Evolutionary conservation across 2,113 vertebrate species (phyloP).

Genomic region (Chionodraco myersi): DNA sequence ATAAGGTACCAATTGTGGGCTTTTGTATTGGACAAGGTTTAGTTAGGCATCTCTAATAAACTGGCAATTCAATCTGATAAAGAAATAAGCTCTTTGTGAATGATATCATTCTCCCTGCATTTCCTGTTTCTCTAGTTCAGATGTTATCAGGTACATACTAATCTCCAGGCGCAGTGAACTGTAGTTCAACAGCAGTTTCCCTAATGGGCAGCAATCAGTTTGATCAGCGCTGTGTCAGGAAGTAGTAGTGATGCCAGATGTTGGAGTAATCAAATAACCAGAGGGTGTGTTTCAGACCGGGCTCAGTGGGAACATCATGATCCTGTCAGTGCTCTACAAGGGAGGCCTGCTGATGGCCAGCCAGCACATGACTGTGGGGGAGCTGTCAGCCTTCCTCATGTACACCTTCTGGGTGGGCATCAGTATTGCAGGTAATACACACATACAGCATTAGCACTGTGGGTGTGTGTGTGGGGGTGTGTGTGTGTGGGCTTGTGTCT

Average conservation of each 20-base stretch:
- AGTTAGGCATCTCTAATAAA: neutral
- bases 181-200: neutral
- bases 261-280: slow-evolving; percentile 30
- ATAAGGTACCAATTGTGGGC: neutral
- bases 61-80: neutral
- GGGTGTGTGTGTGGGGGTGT: neutral
- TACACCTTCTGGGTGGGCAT: slow-evolving; percentile 99
- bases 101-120: neutral
- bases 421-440: slow-evolving; percentile 91
- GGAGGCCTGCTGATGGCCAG: slow-evolving; percentile 93
- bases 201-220: slow-evolving; percentile 4
- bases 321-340: slow-evolving; percentile 95
- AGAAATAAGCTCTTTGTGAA: neutral
- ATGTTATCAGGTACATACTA: neutral
- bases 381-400: slow-evolving; percentile 97
- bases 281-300: slow-evolving; percentile 85
- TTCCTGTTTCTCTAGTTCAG: neutral
- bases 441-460: too few relatives aligned
- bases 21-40: neutral
- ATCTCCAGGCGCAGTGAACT: neutral
- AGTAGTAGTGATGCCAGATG: slow-evolving; percentile 26
- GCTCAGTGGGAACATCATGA: slow-evolving; percentile 94
- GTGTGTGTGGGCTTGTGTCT: neutral
- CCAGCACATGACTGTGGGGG: slow-evolving; percentile 95
- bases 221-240: slow-evolving; percentile 17